These are phyloP conservation scores for Percopsis transmontana DNA, from an alignment of 2,113 vertebrate genomes.

Conservation along the genomic window DNA sequence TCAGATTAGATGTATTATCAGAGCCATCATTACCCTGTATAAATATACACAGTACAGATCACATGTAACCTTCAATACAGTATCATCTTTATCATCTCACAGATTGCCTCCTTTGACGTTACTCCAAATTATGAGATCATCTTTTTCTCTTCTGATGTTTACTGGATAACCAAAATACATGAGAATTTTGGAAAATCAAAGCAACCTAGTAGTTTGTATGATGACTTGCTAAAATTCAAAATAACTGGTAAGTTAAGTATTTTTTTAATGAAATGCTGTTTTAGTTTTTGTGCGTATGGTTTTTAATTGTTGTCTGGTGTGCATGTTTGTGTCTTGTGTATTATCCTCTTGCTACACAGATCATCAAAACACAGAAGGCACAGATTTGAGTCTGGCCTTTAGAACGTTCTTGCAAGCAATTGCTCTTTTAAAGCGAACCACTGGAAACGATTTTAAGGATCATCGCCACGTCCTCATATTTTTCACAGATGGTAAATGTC, in stretches of 20 bases:
- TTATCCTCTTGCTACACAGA: slow-evolving; percentile 22
- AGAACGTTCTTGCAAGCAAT: slow-evolving; percentile 43
- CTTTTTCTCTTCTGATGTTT: slow-evolving; percentile 68
- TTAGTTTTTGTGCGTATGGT: neutral
- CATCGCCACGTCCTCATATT: slow-evolving; percentile 70
- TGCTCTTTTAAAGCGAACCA: slow-evolving; percentile 23
- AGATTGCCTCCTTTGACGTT: slow-evolving; percentile 73
- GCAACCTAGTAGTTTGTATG: accelerated
- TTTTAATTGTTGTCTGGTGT: too few species aligned
- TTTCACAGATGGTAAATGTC: slow-evolving; percentile 77
- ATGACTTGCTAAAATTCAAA: slow-evolving; percentile 3
- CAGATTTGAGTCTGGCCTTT: slow-evolving; percentile 69
- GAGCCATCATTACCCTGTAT: too few species aligned
- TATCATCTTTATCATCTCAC: slow-evolving; percentile 28
- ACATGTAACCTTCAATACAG: neutral
- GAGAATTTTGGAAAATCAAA: slow-evolving; percentile 20
- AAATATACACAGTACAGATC: too few species aligned
- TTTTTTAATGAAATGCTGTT: neutral
- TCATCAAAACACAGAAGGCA: slow-evolving; percentile 55
- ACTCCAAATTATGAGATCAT: slow-evolving; percentile 75
- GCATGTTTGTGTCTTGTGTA: neutral
- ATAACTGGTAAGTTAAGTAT: slow-evolving; percentile 44
- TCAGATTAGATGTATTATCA: too few species aligned
- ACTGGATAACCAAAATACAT: slow-evolving; percentile 49
- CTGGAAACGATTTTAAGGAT: slow-evolving; percentile 34